A percentile compares a stretch with the other conserved stretches of the same genome.
phyloP scores from a whole-genome alignment of 2,888 invertebrate genomes.

The Digitonthophagus gazella region DNA sequence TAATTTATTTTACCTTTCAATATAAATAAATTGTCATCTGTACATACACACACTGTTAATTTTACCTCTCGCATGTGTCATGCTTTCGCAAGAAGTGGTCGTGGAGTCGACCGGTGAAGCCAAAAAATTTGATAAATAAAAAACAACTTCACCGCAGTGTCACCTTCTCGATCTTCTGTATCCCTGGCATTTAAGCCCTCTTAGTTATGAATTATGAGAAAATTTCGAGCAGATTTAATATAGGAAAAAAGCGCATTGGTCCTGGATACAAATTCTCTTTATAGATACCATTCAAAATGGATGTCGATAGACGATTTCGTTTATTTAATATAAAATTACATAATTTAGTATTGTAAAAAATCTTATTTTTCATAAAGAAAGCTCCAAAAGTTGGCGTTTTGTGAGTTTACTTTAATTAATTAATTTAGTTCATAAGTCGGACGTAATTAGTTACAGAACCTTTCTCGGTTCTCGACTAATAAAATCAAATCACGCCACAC shows the following conservation, averaged over 20 bases:
- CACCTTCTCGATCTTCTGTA: constrained; percentile 41
- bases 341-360: too few species aligned
- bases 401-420: too few species aligned
- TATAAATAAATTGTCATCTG: not conserved
- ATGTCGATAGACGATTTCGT: not conserved
- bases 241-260: constrained; percentile 20
- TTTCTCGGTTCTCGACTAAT: constrained; percentile 1
- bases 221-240: constrained; percentile 40
- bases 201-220: constrained; percentile 53
- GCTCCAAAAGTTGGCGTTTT: too few species aligned
- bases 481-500: constrained; percentile 28
- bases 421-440: too few species aligned
- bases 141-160: constrained; percentile 4
- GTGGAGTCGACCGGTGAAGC: not conserved
- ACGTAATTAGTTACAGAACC: not conserved
- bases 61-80: not conserved
- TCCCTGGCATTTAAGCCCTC: constrained; percentile 48
- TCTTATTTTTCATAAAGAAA: too few species aligned
- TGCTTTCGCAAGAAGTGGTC: not conserved
- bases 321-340: constrained; percentile 2
- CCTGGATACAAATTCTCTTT: not conserved
- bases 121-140: constrained; percentile 6
- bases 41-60: not conserved
- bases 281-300: not conserved
- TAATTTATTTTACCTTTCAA: not conserved